Evolutionary conservation across 35 echinoderm and acorn worm genomes (phyloP).

Genomic region (Acanthaster planci): DNA sequence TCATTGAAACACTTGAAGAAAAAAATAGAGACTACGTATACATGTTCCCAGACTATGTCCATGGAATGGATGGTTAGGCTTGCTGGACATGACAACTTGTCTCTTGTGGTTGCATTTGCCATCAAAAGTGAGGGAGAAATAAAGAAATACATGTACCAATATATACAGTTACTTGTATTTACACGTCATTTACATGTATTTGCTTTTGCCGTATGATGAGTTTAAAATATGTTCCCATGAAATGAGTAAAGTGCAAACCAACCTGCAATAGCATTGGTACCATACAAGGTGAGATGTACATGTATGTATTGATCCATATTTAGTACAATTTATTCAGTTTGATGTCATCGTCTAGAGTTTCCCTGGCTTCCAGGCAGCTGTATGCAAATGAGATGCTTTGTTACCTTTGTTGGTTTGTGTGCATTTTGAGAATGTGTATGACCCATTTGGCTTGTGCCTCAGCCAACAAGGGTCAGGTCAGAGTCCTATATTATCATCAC

Average conservation of each 20-base stretch:
- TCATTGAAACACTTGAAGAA: no score
- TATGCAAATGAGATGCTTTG: slow-evolving; percentile 28
- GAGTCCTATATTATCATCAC: not conserved
- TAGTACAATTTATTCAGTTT: slow-evolving; percentile 19
- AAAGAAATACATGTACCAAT: no score
- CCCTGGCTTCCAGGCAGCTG: slow-evolving; percentile 12
- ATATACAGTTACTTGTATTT: no score
- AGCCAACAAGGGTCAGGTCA: slow-evolving; percentile 16
- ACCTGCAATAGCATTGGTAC: not conserved
- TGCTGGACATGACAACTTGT: no score
- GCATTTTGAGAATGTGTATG: slow-evolving; percentile 9
- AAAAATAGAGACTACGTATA: no score
- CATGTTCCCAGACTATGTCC: no score
- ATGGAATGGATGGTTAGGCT: no score
- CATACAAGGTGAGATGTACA: not conserved
- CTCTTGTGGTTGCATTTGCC: no score
- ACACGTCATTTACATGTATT: no score
- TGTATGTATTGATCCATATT: slow-evolving; percentile 2
- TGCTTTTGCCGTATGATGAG: no score
- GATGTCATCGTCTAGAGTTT: slow-evolving; percentile 26
- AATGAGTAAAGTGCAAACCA: not conserved
- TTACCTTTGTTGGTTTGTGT: slow-evolving; percentile 10
- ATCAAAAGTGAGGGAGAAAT: no score
- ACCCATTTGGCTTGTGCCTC: not conserved
- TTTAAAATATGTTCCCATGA: no score